Percentiles rank a stretch among this genome's conserved stretches.
phyloP scores from a whole-genome alignment of 2,113 vertebrate species.

The Macroglossus sobrinus region DNA sequence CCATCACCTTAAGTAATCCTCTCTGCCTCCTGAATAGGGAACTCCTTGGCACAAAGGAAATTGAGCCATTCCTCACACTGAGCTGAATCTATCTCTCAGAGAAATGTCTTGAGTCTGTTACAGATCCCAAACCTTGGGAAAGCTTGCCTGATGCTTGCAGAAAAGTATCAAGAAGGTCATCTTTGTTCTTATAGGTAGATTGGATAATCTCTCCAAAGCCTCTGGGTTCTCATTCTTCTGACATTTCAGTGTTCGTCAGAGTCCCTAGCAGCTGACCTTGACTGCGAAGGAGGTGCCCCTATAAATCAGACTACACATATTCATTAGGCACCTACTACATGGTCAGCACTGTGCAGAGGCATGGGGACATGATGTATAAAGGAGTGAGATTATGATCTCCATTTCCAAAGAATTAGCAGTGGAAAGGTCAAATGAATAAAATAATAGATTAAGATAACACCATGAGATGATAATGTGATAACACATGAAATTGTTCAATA shows the following conservation, averaged over 20 bases:
- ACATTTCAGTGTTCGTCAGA: background rate
- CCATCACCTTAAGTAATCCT: background rate
- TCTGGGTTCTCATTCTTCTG: background rate
- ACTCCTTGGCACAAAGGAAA: background rate
- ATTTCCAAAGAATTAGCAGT: background rate
- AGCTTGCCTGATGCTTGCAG: background rate
- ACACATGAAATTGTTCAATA: background rate
- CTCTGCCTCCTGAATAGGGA: background rate
- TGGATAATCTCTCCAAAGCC: background rate
- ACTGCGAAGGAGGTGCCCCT: background rate
- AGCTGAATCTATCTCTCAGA: background rate
- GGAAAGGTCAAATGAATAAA: background rate
- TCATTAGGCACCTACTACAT: background rate
- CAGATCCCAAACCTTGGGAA: background rate
- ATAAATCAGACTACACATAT: background rate
- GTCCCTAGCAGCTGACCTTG: background rate
- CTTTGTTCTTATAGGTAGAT: background rate
- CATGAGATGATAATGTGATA: background rate
- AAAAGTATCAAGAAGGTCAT: background rate
- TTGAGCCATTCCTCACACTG: background rate
- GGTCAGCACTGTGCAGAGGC: background rate
- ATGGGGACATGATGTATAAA: background rate
- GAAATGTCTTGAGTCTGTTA: background rate
- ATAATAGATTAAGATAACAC: background rate
- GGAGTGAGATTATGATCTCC: background rate